Evolutionary conservation across 2,888 invertebrate genomes (phyloP).

Genomic region (Eristalinus sepulchralis): DNA sequence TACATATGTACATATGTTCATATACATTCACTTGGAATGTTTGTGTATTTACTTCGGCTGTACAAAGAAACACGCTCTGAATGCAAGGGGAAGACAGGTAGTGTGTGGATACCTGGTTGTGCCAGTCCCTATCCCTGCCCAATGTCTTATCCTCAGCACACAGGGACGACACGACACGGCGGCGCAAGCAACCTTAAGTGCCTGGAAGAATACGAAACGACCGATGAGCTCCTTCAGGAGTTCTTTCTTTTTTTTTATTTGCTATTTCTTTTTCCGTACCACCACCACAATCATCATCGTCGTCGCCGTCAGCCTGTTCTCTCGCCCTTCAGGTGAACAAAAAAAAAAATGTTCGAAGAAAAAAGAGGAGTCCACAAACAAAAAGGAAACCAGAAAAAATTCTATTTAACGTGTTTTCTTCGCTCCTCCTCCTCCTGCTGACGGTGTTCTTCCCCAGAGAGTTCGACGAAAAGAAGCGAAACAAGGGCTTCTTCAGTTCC

Average conservation of each 20-base stretch:
- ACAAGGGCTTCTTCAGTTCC: neutral
- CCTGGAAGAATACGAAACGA: constrained; percentile 1
- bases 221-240: constrained; percentile 64
- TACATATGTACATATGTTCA: neutral
- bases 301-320: neutral
- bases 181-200: neutral
- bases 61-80: constrained; percentile 46
- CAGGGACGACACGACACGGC: neutral
- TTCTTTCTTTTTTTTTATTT: constrained; percentile 66
- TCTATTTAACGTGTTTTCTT: constrained; percentile 39
- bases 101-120: neutral
- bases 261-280: constrained; percentile 47
- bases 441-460: neutral
- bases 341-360: constrained; percentile 8
- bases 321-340: constrained; percentile 12
- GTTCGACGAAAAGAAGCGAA: neutral
- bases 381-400: constrained; percentile 30
- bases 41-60: constrained; percentile 56
- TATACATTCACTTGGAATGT: constrained; percentile 52
- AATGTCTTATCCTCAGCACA: constrained; percentile 6
- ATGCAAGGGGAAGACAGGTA: constrained; percentile 50
- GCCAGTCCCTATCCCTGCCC: neutral
- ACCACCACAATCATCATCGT: neutral
- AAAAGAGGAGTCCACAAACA: constrained; percentile 41
- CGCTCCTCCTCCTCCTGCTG: neutral